Evolutionary conservation across 2,113 vertebrate genomes (phyloP), one percentile per base, ranked within the genome.

Genomic region (Nannospalax galili): DNA sequence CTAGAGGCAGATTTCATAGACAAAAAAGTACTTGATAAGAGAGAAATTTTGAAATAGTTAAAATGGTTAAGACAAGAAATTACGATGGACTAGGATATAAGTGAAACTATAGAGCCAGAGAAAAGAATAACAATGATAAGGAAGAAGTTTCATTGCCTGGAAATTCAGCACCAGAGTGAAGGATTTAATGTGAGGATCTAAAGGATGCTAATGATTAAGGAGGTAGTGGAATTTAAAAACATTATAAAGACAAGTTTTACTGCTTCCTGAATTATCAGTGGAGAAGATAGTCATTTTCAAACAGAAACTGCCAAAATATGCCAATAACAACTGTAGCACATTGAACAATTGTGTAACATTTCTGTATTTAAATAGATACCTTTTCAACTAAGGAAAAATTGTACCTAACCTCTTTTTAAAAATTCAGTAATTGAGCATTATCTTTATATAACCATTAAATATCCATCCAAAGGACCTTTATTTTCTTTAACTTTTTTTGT

Each of bases 61-160:
- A 69, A 92, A 74, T 99, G 99, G 0, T 98, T 98, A 98, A 99
- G 99, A 93, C 99, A 98, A 97, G 99, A 99, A 93, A 99, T 97
- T 98, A 99, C 99, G 97, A 99, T 99, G 0, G 98, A 99, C n/a
- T 98, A 99, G 88, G 99, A 99, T 0, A 98, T 98, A 0, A 99
- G 98, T 88, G 99, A 97, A 97, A 99, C 99, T 97, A 99, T 99
- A 94, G 98, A 99, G 97, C 99, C 99, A 72, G 99, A 99, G 96
- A 99, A 99, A 64, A 99, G 98, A 48, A 99, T 99, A n/a, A 99
- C 97, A 97, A 99, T 99, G 95, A 98, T 99, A 60, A 99, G 99
- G 95, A 98, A 98, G 97, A 99, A 99, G 96, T 98, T 24, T 98
- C 97, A 99, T 98, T 69, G 99, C 95, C 99, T 99, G 77, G n/a